phyloP scores from a whole-genome alignment of 2,888 invertebrate genomes.

The Pristionchus exspectatus region DNA sequence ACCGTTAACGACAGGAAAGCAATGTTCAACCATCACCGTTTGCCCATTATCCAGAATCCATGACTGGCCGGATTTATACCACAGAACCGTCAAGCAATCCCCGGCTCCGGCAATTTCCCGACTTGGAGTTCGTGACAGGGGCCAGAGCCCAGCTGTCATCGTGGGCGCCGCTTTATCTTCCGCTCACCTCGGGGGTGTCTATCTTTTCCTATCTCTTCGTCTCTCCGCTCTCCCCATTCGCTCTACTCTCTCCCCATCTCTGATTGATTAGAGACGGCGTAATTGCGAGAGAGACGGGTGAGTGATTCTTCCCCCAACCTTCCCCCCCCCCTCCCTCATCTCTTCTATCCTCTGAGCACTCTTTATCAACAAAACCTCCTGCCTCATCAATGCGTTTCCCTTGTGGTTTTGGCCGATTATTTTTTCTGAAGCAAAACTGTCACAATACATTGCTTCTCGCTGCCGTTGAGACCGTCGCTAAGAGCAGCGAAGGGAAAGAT shows the following conservation, averaged over 20 bases:
- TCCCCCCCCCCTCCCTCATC: not conserved
- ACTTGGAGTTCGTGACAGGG: not conserved
- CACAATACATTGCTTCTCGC: not conserved
- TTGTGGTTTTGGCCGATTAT: not conserved
- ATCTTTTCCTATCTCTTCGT: slow-evolving; percentile 26
- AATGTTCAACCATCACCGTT: too few relatives aligned
- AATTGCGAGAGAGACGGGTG: not conserved
- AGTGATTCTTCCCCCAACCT: not conserved
- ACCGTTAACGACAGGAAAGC: not conserved
- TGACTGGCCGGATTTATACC: too few relatives aligned
- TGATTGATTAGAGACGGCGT: not conserved
- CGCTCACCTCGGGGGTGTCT: slow-evolving; percentile 40
- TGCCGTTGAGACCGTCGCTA: not conserved
- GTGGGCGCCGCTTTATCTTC: slow-evolving; percentile 18
- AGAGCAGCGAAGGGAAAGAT: too few relatives aligned
- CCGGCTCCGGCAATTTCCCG: not conserved
- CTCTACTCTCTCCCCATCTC: not conserved
- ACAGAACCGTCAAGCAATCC: not conserved
- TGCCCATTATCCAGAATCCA: too few relatives aligned
- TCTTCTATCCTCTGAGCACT: not conserved
- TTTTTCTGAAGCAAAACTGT: not conserved
- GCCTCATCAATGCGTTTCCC: not conserved
- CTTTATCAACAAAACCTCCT: slow-evolving; percentile 44
- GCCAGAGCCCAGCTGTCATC: slow-evolving; percentile 21
- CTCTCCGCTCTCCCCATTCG: not conserved